Evolutionary conservation across 2,888 invertebrate genomes (phyloP).

Genomic region (Parnassius apollo): DNA sequence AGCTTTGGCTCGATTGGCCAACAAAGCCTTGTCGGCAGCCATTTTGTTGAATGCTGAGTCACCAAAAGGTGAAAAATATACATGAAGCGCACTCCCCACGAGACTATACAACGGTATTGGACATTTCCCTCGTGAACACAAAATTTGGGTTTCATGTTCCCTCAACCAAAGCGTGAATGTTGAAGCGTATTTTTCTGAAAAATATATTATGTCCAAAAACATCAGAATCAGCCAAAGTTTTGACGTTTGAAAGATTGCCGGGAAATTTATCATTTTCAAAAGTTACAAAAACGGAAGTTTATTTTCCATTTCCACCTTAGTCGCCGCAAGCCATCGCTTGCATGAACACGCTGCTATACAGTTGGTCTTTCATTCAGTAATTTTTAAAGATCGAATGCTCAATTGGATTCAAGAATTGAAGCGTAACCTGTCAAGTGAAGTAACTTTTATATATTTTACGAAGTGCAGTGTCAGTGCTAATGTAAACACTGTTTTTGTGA

Average conservation of each 20-base stretch:
- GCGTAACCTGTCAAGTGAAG: constrained; percentile 35
- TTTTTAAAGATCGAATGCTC: constrained; percentile 7
- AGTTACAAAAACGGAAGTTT: constrained; percentile 57
- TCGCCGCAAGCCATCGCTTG: constrained; percentile 36
- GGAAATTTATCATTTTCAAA: constrained; percentile 51
- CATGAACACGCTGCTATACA: constrained; percentile 42
- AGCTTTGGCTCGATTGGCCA: constrained; percentile 67
- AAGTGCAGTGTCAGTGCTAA: constrained; percentile 60
- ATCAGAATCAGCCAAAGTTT: constrained; percentile 13
- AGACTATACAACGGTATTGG: constrained; percentile 82
- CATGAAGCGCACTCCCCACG: constrained; percentile 80
- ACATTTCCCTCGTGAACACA: constrained; percentile 79
- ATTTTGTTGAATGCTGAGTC: constrained; percentile 84
- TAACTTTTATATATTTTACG: constrained; percentile 48
- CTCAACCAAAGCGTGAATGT: constrained; percentile 56
- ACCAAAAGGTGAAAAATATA: constrained; percentile 84
- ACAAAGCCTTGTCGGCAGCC: constrained; percentile 81
- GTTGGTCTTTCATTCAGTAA: constrained; percentile 23
- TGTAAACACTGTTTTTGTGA: constrained; percentile 49
- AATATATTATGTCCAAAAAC: constrained; percentile 14
- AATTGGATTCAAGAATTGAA: constrained; percentile 14
- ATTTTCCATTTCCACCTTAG: constrained; percentile 41
- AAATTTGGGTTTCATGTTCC: constrained; percentile 79
- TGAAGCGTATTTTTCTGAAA: constrained; percentile 46
- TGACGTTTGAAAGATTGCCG: constrained; percentile 37